Base-by-base conservation (phyloP, 35 echinoderm and acorn worm genomes). In the Eucidaris tribuloides region DNA sequence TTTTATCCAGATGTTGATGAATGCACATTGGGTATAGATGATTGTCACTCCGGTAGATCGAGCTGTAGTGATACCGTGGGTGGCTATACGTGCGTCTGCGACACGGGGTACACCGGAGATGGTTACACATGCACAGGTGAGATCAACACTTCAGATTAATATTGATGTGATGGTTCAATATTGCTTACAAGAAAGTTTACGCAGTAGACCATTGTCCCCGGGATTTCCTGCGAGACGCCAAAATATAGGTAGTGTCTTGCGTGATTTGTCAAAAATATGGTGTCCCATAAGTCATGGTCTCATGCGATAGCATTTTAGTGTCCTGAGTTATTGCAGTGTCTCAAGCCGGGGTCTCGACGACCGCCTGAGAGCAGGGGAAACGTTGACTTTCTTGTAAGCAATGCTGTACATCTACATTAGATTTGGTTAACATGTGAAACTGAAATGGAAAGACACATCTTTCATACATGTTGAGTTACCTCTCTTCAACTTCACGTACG, bases 121-220 rank as follows among this genome's bases (percentile, higher is more conserved):
- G 91, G 91, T 15, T 22, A 50, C 18, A 79, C 81, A 4, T 93
- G 91, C 76, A 63, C 48, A 11, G 86, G 91, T 93, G 72, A 79
- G 82, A n/a, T 54, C 41, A 25, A 25, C 37, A 23, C 15, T n/a
- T 48, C 52, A 3, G 30, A 42, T 43, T 28, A 42, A 18, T 1
- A 27, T 77, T 20, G 17, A 4, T 34, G n/a, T 27, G 17, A 66
- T n/a, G n/a, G n/a, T 9, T 66, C 25, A 27, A 18, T 66, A 9
- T 14, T 72, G 66, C 66, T 34, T 37, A 72, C 28, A 37, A 34
- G 41, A 19, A 19, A 19, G 5, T 4, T 33, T 72, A 31, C 29
- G 6, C 5, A 18, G 2, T 9, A 19, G 6, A 31, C 2, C 2
- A 32, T 6, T 4, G 20, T 27, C 5, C 66, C 66, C 20, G 19